Conservation (phyloP, 2,113 vertebrate genomes). For the Barbus barbus region DNA sequence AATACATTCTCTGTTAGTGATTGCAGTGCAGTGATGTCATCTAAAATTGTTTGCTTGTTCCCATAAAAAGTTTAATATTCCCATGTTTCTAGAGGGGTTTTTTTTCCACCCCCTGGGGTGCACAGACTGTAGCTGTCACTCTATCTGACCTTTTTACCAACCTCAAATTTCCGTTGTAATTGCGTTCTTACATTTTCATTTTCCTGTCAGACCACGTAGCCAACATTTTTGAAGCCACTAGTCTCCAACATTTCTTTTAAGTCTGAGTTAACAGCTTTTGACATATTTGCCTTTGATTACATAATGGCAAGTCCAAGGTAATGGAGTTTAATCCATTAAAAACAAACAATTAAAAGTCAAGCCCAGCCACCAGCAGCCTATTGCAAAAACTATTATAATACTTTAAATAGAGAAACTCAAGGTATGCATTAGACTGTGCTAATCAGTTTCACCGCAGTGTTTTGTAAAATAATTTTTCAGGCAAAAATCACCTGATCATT, state of each 20-base stretch:
- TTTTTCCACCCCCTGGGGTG: background rate
- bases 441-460: background rate
- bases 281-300: slow-evolving; percentile 28
- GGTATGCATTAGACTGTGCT: background rate
- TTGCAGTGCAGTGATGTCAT: background rate
- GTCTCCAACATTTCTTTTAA: slow-evolving; percentile 25
- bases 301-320: slow-evolving; percentile 17
- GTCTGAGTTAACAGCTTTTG: slow-evolving; percentile 10
- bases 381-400: background rate
- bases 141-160: background rate
- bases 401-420: background rate
- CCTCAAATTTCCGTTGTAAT: slow-evolving; percentile 2
- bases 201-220: background rate
- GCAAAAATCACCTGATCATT: no score
- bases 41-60: background rate
- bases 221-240: background rate
- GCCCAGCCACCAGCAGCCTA: background rate
- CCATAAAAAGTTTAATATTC: background rate
- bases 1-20: no score
- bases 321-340: background rate
- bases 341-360: background rate
- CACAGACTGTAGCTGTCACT: background rate
- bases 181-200: slow-evolving; percentile 3
- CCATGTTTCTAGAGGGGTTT: no score
- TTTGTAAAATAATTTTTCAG: no score